Conservation (phyloP, 2,113 vertebrate species). For the Notothenia rossii region DNA sequence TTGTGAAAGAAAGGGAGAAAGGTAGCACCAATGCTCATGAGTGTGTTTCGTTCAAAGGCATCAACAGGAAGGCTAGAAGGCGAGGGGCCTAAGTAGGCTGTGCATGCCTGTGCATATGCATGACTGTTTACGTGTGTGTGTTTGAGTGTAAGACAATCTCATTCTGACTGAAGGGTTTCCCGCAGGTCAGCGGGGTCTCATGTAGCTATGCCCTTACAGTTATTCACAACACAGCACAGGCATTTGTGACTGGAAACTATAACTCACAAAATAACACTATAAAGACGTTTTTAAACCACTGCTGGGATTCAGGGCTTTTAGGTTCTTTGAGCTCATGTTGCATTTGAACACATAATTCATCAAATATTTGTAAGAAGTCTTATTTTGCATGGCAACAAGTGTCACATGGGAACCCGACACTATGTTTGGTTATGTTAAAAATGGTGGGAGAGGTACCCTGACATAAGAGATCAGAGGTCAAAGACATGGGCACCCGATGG, state of each 20-base stretch:
- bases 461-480: slow-evolving; percentile 36
- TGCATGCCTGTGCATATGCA: neutral
- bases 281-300: neutral
- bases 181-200: slow-evolving; percentile 47
- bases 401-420: slow-evolving; percentile 8
- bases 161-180: slow-evolving; percentile 50
- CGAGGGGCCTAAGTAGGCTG: neutral
- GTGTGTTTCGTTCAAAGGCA: slow-evolving; percentile 20
- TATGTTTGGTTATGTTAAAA: slow-evolving; percentile 34
- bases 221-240: slow-evolving; percentile 19
- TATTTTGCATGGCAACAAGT: slow-evolving; percentile 7
- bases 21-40: neutral
- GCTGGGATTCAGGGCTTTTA: neutral
- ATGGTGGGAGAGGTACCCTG: neutral
- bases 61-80: slow-evolving; percentile 14
- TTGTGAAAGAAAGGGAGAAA: slow-evolving; percentile 9
- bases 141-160: slow-evolving; percentile 47
- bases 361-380: neutral
- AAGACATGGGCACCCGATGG: slow-evolving; percentile 26
- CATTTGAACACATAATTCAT: neutral
- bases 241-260: slow-evolving; percentile 4
- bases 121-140: slow-evolving; percentile 35
- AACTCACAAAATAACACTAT: neutral
- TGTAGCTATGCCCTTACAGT: slow-evolving; percentile 33
- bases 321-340: neutral